Base-by-base conservation (phyloP, 2,113 vertebrate species). In the Trematocara nigrifrons region DNA sequence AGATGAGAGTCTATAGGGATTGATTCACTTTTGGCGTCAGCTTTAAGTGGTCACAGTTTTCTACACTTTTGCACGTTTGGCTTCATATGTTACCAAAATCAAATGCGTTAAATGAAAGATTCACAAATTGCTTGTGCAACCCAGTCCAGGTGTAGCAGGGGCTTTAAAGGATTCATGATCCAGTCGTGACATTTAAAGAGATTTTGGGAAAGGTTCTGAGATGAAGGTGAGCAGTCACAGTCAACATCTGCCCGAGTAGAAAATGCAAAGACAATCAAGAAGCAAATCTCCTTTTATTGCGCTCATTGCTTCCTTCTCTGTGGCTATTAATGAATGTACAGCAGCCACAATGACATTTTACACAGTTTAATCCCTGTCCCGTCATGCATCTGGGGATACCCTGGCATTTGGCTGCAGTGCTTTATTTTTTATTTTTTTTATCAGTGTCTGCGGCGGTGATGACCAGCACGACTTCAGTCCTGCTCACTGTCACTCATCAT, bases 401-500 rank as follows among this genome's bases (percentile, higher is more conserved):
- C 97, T 97, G 97, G 96, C 97, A 96, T 97, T 97, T 96, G 94
- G 95, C 88, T 91, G 95, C 91, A 89, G 96, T 94, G 94, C 53
- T 74, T 29, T 49, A 29, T 74, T 66, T 22, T 22, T 6, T 0
- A 18, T 56, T 79, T 77, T 69, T 69, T 96, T 95, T 96, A 97
- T 97, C 97, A 96, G 95, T 92, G 96, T 96, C 96, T 96, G 95
- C 93, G 87, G 90, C 74, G 66, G 91, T 89, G 85, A 78, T 96
- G 97, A 97, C 97, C 97, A 66, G 85, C 79, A 85, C 79, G 96
- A 97, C 97, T 98, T 96, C 95, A 96, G 95, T 97, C 94, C 96
- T 94, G 96, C 96, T 93, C 94, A 93, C 97, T 97, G 98, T 97
- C 98, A 97, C 95, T 98, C 97, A 97, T 94, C 92, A 40, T 95